A percentile compares a stretch with the other conserved stretches of the same genome.
phyloP scores from a whole-genome alignment of 2,113 vertebrate genomes.

The Lasiurus cinereus region DNA sequence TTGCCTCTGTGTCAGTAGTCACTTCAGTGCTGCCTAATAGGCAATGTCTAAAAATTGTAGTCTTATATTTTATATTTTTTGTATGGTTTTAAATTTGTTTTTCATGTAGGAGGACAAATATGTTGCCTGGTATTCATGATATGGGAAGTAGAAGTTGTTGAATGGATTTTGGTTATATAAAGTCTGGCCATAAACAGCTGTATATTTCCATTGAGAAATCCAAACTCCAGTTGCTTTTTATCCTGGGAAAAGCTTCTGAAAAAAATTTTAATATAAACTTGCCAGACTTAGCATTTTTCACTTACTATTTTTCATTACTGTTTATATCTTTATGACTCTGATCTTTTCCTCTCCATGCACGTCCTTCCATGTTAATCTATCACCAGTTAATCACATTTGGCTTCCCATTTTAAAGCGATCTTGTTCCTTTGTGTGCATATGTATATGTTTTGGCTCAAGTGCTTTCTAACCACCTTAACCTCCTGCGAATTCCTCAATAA shows the following conservation, averaged over 20 bases:
- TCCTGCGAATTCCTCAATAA: slow-evolving; percentile 56
- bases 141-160: background rate
- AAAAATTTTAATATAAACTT: slow-evolving; percentile 38
- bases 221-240: background rate
- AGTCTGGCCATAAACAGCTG: background rate
- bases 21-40: background rate
- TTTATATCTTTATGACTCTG: slow-evolving; percentile 7
- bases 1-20: background rate
- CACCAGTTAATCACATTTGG: slow-evolving; percentile 64
- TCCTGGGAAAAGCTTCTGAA: slow-evolving; percentile 28
- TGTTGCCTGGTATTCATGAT: background rate
- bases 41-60: background rate
- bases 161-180: slow-evolving; percentile 35
- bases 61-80: background rate
- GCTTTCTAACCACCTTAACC: slow-evolving; percentile 66
- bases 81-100: background rate
- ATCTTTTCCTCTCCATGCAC: slow-evolving; percentile 25
- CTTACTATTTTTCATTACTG: slow-evolving; percentile 44
- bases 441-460: slow-evolving; percentile 69
- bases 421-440: slow-evolving; percentile 65
- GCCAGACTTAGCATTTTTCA: slow-evolving; percentile 17
- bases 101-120: background rate
- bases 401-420: slow-evolving; percentile 60
- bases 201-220: slow-evolving; percentile 52
- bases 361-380: slow-evolving; percentile 64